Percentiles rank a stretch among this genome's conserved stretches.
Evolutionary conservation across 2,888 invertebrate genomes (phyloP).

Genomic region (Gasteruption jaculator): DNA sequence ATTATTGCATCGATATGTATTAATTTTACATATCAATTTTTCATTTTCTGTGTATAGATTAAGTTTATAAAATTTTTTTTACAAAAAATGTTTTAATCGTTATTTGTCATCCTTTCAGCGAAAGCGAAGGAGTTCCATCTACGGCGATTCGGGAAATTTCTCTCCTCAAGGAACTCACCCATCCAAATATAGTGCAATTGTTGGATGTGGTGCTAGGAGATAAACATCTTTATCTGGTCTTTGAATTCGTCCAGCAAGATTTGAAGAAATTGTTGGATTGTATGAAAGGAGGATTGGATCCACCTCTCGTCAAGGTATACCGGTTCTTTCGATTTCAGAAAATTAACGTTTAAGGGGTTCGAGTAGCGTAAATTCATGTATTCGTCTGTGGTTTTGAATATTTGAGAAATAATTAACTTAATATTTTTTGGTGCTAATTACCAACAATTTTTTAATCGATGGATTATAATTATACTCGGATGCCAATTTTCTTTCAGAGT

Average conservation of each 20-base stretch:
- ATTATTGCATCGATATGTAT: background rate
- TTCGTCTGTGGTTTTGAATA: too few species aligned
- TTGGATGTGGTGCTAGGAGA: conserved; percentile 85
- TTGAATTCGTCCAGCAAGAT: conserved; percentile 92
- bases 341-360: too few species aligned
- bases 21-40: background rate
- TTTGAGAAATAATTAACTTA: conserved; percentile 4
- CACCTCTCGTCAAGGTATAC: conserved; percentile 64
- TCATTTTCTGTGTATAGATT: background rate
- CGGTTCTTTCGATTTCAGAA: too few species aligned
- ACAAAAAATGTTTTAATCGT: background rate
- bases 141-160: conserved; percentile 97
- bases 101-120: conserved; percentile 55
- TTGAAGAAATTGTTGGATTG: conserved; percentile 84
- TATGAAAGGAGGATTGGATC: conserved; percentile 59
- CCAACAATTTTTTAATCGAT: conserved; percentile 20
- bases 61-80: background rate
- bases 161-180: conserved; percentile 81
- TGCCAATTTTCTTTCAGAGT: conserved; percentile 53
- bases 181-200: conserved; percentile 85
- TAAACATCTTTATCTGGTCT: conserved; percentile 84
- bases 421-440: conserved; percentile 5
- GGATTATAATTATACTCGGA: too few species aligned
- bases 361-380: too few species aligned
- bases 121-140: conserved; percentile 95